These are phyloP conservation scores for Craniophora ligustri DNA, from an alignment of 2,888 invertebrate species.

Conservation along the genomic window DNA sequence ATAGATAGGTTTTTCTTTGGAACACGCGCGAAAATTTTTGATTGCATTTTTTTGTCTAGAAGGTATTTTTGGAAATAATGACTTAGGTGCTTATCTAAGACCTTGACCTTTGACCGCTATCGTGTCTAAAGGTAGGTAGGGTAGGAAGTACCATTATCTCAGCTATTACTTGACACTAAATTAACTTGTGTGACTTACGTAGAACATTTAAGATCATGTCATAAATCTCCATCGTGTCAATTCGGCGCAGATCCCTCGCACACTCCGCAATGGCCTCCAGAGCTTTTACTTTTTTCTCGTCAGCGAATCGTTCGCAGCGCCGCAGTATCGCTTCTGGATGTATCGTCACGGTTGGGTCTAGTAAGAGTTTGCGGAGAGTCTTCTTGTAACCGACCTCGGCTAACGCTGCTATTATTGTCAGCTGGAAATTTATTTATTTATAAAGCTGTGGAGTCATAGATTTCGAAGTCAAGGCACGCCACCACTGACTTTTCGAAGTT, in stretches of 20 bases:
- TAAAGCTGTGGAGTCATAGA: neutral
- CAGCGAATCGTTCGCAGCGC: conserved; percentile 84
- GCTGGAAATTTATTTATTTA: conserved; percentile 58
- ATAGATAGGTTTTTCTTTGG: no score
- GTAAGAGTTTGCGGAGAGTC: conserved; percentile 81
- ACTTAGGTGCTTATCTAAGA: no score
- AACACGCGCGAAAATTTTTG: no score
- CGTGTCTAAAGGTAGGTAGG: no score
- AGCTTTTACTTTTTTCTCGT: conserved; percentile 73
- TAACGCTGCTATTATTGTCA: conserved; percentile 84
- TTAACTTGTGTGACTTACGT: conserved; percentile 85
- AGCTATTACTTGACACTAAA: no score
- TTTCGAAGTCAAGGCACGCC: no score
- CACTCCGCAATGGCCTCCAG: conserved; percentile 75
- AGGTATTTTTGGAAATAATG: no score
- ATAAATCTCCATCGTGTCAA: conserved; percentile 78
- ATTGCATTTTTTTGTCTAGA: no score
- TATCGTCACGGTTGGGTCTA: conserved; percentile 86
- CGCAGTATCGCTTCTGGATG: conserved; percentile 85
- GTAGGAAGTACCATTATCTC: no score
- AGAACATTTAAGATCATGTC: conserved; percentile 83
- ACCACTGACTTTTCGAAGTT: no score
- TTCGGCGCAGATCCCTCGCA: conserved; percentile 67
- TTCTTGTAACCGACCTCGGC: conserved; percentile 87
- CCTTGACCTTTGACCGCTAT: no score